Conservation (phyloP, 2,888 invertebrate genomes). For the Idaea dimidiata region DNA sequence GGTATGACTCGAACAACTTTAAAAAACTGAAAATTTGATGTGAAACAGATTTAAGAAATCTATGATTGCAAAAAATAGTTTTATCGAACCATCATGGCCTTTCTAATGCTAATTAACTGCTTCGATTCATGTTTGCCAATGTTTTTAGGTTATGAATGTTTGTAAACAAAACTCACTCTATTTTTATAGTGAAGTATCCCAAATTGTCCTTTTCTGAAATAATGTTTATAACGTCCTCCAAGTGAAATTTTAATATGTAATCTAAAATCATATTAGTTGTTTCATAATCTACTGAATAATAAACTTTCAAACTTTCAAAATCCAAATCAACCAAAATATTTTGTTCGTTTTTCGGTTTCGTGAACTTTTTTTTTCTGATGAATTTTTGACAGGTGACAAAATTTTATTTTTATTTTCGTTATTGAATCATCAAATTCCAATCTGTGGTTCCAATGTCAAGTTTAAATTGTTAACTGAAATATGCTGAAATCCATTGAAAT, state of each 20-base stretch:
- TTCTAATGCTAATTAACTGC: too few relatives aligned
- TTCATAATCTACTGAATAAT: too few relatives aligned
- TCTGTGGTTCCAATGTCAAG: too few relatives aligned
- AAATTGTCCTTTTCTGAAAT: slow-evolving; percentile 80
- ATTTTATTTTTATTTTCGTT: too few relatives aligned
- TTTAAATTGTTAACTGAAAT: too few relatives aligned
- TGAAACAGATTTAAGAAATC: slow-evolving; percentile 3
- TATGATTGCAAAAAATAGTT: neutral
- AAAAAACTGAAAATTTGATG: slow-evolving; percentile 80
- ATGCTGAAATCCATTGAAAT: too few relatives aligned
- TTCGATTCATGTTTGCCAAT: neutral
- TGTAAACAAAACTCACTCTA: slow-evolving; percentile 81
- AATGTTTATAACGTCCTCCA: slow-evolving; percentile 82
- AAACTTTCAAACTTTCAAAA: too few relatives aligned
- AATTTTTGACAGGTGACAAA: too few relatives aligned
- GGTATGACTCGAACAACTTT: slow-evolving; percentile 84
- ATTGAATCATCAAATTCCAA: too few relatives aligned
- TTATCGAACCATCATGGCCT: neutral
- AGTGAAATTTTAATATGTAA: slow-evolving; percentile 82
- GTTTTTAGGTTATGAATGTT: neutral
- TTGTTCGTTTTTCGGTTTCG: too few relatives aligned
- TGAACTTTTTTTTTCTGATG: too few relatives aligned
- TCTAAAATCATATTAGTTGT: slow-evolving; percentile 61
- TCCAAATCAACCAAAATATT: too few relatives aligned
- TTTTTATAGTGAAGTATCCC: slow-evolving; percentile 83